A percentile compares a stretch with the other conserved stretches of the same genome.
Conservation (phyloP, 2,797 vertebrate species). For the Malacoctenus gilli region DNA sequence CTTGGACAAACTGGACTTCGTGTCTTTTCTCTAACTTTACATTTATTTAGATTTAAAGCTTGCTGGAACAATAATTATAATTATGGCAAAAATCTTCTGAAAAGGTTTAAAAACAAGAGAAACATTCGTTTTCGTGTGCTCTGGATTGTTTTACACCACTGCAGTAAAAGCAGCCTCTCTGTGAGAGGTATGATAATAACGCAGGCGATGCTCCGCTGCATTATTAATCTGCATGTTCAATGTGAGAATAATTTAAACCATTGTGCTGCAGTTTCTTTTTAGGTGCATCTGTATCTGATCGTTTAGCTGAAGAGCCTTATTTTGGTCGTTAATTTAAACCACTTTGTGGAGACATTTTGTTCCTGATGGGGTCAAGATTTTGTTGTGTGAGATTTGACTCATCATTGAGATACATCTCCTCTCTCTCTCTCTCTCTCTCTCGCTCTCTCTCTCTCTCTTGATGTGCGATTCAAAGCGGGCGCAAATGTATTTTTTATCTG, state of each 20-base stretch:
- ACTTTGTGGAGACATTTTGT: no score
- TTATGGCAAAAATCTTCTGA: no score
- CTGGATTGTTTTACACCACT: conserved; percentile 36
- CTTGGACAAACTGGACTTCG: no score
- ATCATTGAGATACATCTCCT: conserved; percentile 85
- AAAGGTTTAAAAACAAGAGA: no score
- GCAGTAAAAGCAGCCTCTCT: conserved; percentile 27
- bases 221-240: conserved; percentile 55
- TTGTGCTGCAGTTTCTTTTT: no score
- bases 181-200: conserved; percentile 48
- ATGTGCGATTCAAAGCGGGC: conserved; percentile 93
- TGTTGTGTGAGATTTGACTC: conserved; percentile 57
- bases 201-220: conserved; percentile 27
- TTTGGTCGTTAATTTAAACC: no score
- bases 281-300: no score
- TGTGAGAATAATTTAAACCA: no score
- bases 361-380: conserved; percentile 21
- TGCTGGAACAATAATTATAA: no score
- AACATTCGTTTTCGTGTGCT: no score
- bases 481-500: conserved; percentile 92
- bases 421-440: conserved; percentile 14
- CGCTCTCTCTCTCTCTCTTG: conserved; percentile 57
- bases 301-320: no score
- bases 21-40: no score
- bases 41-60: conserved; percentile 10